Evolutionary conservation across 2,888 invertebrate species (phyloP), one percentile per base, ranked within the genome.

Genomic region (Ophioninae sp.): DNA sequence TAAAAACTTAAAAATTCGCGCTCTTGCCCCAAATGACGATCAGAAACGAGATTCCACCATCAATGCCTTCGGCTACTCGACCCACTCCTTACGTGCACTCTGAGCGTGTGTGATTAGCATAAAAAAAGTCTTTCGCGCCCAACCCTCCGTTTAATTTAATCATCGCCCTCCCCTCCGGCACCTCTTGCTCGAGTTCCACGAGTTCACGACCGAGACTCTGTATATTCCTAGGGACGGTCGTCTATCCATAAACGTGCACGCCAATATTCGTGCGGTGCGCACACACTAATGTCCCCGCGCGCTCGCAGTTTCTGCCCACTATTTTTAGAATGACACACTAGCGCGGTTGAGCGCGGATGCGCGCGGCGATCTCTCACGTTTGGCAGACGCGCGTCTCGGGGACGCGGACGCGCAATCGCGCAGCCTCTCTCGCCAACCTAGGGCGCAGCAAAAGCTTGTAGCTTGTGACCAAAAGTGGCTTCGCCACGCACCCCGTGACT

Each of bases 261-360:
- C 13, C 9, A n/a, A 39, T 41, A 13, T 65, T 20, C 22, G 41
- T 41, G 64, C 56, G 58, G 73, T 63, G 74, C 37, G 67, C 59
- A 59, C 59, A 20, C 82, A 56, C 78, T n/a, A n/a, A n/a, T n/a
- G n/a, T 80, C 73, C 75, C 77, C 79, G 80, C 84, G 77, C 82
- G 80, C 84, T 77, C 82, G 85, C 84, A 64, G 63, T 85, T 84
- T 79, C 81, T 81, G 83, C 67, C 73, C 79, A 72, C 87, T 91
- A 91, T 91, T 91, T 91, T 90, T 91, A 90, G 92, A 90, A 90
- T 92, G 91, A 92, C 91, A 92, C 92, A 92, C 90, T 92, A 90
- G 88, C 91, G 91, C 89, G 91, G 91, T 90, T 90, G 89, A 90
- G 85, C 90, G 88, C 51, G 51, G 17, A 86, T 85, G 37, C 44